phyloP scores from a whole-genome alignment of 2,113 vertebrate genomes.

The Podarcis cretensis region DNA sequence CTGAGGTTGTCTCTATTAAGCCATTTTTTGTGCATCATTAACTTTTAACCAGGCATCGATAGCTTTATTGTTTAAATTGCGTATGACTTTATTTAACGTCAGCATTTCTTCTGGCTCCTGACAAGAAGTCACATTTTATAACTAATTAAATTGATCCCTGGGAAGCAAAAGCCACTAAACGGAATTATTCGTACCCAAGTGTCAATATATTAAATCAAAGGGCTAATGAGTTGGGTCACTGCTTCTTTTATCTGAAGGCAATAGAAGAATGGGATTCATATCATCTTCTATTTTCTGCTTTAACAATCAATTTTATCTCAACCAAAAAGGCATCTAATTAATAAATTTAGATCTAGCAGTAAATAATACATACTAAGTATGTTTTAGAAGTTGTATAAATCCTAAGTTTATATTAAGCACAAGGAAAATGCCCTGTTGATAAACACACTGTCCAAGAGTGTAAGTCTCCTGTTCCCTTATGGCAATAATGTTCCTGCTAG shows the following conservation, averaged over 20 bases:
- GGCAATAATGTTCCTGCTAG: slow-evolving; percentile 39
- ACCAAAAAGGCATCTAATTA: slow-evolving; percentile 75
- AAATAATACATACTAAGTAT: slow-evolving; percentile 70
- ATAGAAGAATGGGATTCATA: slow-evolving; percentile 81
- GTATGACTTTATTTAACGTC: slow-evolving; percentile 96
- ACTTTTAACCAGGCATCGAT: slow-evolving; percentile 93
- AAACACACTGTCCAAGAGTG: slow-evolving; percentile 40
- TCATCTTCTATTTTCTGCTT: slow-evolving; percentile 76
- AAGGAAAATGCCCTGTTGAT: slow-evolving; percentile 57
- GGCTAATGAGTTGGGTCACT: slow-evolving; percentile 97
- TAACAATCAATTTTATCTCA: slow-evolving; percentile 81
- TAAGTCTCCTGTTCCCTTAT: slow-evolving; percentile 30
- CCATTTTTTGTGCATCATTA: slow-evolving; percentile 96
- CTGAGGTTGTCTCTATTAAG: slow-evolving; percentile 92
- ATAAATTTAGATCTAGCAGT: slow-evolving; percentile 72
- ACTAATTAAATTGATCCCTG: slow-evolving; percentile 99
- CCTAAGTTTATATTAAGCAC: slow-evolving; percentile 40
- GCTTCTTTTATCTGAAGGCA: slow-evolving; percentile 95
- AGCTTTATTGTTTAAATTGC: slow-evolving; percentile 97
- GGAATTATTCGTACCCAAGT: slow-evolving; percentile 98
- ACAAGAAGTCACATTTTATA: slow-evolving; percentile 99
- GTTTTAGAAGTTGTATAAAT: slow-evolving; percentile 47
- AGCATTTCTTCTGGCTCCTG: slow-evolving; percentile 96
- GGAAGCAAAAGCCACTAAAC: slow-evolving; percentile 94
- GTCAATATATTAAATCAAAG: slow-evolving; percentile 99